Conservation (phyloP, 2,888 invertebrate species). For the Odontomyia ornata region DNA sequence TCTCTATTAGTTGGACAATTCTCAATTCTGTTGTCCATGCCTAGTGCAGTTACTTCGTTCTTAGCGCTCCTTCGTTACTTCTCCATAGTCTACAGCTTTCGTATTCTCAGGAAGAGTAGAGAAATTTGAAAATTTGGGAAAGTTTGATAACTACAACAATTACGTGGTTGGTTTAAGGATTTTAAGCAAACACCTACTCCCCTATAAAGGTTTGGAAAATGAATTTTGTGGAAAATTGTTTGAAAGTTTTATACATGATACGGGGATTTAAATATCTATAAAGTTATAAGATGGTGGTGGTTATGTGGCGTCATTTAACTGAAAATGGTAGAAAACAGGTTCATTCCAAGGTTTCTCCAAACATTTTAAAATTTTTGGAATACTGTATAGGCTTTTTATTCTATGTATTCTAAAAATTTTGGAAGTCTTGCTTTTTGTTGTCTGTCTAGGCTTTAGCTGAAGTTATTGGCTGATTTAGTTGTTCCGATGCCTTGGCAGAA, state of each 20-base stretch:
- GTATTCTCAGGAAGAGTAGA: background rate
- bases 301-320: no score
- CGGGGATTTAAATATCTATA: background rate
- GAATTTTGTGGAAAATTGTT: background rate
- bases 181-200: conserved; percentile 32
- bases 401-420: no score
- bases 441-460: no score
- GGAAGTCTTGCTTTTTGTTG: no score
- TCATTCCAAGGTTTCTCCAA: no score
- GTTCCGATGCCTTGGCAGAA: no score
- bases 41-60: background rate
- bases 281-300: no score
- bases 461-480: no score
- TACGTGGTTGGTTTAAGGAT: conserved; percentile 41
- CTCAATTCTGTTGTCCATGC: background rate
- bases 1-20: background rate
- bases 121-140: conserved; percentile 9
- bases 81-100: no score
- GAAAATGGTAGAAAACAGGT: no score
- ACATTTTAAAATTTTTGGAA: no score
- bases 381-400: no score
- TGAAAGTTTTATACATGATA: background rate
- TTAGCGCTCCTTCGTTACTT: background rate
- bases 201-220: conserved; percentile 16
- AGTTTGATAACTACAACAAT: conserved; percentile 42